Evolutionary conservation across 1,140 invertebrate genomes (phyloP).

Genomic region (Asobara japonica): DNA sequence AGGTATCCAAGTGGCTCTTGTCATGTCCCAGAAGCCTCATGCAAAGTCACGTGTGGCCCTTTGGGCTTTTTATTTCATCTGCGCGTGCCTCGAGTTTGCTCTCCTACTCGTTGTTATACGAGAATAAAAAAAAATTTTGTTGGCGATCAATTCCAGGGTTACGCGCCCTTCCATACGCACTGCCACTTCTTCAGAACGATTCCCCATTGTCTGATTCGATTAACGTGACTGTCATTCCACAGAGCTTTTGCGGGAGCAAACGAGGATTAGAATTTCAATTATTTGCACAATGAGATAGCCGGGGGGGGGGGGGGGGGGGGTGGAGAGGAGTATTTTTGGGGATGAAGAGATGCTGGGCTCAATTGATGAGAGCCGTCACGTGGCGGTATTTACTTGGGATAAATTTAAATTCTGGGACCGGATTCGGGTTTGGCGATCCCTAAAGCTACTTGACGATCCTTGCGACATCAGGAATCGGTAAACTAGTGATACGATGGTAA

Average conservation of each 20-base stretch:
- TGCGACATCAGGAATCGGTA: too few relatives aligned
- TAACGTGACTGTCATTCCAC: conserved; percentile 55
- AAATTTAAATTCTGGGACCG: neutral
- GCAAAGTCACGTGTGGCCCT: conserved; percentile 62
- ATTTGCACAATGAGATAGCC: conserved; percentile 58
- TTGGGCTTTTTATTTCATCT: conserved; percentile 33
- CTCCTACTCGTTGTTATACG: neutral
- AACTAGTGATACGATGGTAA: too few relatives aligned
- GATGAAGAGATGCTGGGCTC: conserved; percentile 39
- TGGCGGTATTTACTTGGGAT: conserved; percentile 55
- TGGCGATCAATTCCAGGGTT: conserved; percentile 46
- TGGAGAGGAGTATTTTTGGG: conserved; percentile 18
- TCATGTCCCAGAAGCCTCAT: conserved; percentile 25
- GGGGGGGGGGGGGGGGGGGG: neutral
- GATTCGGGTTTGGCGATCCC: neutral
- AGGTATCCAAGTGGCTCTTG: conserved; percentile 3
- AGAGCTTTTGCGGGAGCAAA: conserved; percentile 20
- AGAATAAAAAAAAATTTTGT: neutral
- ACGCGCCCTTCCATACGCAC: conserved; percentile 45
- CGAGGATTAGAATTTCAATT: conserved; percentile 66
- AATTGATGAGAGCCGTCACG: conserved; percentile 61
- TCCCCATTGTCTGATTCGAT: conserved; percentile 54
- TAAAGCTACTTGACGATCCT: too few relatives aligned
- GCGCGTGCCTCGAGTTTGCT: conserved; percentile 33
- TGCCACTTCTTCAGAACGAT: conserved; percentile 29